Evolutionary conservation across 2,113 vertebrate species (phyloP).

Genomic region (Hydrolagus affinis): DNA sequence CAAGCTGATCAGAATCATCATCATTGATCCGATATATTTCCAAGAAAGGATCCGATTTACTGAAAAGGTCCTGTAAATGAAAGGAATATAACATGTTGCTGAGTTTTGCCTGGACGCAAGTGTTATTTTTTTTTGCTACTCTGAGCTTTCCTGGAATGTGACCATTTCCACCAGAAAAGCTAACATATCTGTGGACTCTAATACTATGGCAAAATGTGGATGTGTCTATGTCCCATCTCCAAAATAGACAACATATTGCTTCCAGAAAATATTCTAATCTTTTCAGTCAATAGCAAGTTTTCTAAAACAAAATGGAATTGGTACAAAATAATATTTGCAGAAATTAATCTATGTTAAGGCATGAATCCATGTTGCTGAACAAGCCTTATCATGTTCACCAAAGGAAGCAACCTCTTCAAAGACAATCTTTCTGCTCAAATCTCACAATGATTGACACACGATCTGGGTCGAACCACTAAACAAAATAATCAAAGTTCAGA

Average conservation of each 20-base stretch:
- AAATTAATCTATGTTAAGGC: background rate
- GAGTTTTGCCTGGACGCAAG: background rate
- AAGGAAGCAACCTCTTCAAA: background rate
- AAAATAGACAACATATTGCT: no score
- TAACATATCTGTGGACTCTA: no score
- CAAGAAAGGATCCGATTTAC: slow-evolving; percentile 89
- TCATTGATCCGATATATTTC: slow-evolving; percentile 82
- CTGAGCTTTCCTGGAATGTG: no score
- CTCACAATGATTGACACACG: background rate
- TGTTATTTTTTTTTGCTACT: no score
- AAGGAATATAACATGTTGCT: background rate
- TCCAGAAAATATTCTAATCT: no score
- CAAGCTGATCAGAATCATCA: slow-evolving; percentile 73
- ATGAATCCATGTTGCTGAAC: background rate
- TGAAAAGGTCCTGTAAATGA: slow-evolving; percentile 80
- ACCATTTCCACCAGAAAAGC: no score
- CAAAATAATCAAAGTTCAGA: background rate
- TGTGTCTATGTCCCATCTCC: no score
- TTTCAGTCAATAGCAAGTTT: no score
- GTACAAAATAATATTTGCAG: no score
- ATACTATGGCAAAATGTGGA: no score
- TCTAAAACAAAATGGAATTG: no score
- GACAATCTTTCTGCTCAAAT: background rate
- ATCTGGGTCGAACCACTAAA: background rate
- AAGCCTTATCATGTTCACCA: background rate